Evolutionary conservation across 2,888 invertebrate species (phyloP).

Genomic region (Eucera pruinosa): DNA sequence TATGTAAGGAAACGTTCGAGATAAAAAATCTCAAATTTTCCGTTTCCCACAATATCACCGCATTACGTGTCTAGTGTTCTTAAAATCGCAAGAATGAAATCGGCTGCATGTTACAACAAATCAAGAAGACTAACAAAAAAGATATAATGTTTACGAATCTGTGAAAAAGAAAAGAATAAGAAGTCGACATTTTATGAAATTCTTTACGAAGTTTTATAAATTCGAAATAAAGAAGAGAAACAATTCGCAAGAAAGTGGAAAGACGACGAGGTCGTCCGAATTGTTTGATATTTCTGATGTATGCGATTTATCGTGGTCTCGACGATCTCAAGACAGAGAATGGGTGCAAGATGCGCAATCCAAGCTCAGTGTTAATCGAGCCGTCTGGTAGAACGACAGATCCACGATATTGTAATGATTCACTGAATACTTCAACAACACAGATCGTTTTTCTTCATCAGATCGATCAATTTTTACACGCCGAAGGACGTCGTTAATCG

Average conservation of each 20-base stretch:
- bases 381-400: conserved; percentile 60
- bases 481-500: background rate
- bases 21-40: background rate
- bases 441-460: conserved; percentile 7
- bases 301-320: conserved; percentile 30
- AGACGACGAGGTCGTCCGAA: background rate
- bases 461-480: conserved; percentile 19
- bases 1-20: background rate
- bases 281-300: conserved; percentile 15
- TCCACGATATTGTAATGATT: conserved; percentile 41
- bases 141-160: background rate
- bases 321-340: conserved; percentile 32
- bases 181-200: background rate
- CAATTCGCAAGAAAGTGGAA: background rate
- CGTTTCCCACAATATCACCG: background rate
- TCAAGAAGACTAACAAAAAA: background rate
- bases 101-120: background rate
- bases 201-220: background rate
- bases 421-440: conserved; percentile 2
- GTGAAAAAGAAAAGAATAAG: background rate
- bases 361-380: conserved; percentile 66
- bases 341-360: conserved; percentile 33
- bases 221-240: background rate
- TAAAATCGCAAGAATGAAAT: background rate
- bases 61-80: too few species aligned